A percentile compares a stretch with the other conserved stretches of the same genome.
Conservation (phyloP, 2,888 invertebrate genomes). For the Pheosia gnoma region DNA sequence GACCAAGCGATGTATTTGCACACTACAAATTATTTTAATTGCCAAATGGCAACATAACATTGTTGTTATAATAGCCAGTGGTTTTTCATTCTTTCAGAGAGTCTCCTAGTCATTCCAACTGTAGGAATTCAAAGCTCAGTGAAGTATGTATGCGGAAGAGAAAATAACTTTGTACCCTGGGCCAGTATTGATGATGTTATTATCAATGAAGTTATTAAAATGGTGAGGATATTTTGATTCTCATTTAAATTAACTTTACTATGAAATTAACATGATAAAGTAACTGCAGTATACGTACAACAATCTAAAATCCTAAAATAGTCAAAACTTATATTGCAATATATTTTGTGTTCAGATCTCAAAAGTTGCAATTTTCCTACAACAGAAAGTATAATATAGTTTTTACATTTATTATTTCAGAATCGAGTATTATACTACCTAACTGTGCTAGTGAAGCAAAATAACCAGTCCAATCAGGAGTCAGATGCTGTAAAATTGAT, state of each 20-base stretch:
- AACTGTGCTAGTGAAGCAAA: conserved; percentile 63
- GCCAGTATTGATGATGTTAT: conserved; percentile 73
- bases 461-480: conserved; percentile 38
- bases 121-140: conserved; percentile 75
- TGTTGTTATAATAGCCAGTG: too few relatives aligned
- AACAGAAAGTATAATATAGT: too few relatives aligned
- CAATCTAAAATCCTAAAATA: too few relatives aligned
- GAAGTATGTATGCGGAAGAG: conserved; percentile 71
- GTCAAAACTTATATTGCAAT: too few relatives aligned
- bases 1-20: too few relatives aligned
- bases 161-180: conserved; percentile 74
- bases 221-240: conserved; percentile 50
- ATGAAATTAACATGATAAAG: too few relatives aligned
- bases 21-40: too few relatives aligned
- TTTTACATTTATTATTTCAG: conserved; percentile 52
- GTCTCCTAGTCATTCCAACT: conserved; percentile 70
- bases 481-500: conserved; percentile 57
- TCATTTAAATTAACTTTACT: neutral
- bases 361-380: too few relatives aligned
- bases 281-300: too few relatives aligned
- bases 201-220: conserved; percentile 78
- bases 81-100: conserved; percentile 59
- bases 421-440: conserved; percentile 73
- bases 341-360: too few relatives aligned
- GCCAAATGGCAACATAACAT: too few relatives aligned